Evolutionary conservation across 2,797 vertebrate species (phyloP), one percentile per base, ranked within the genome.

Genomic region (Furcifer pardalis): DNA sequence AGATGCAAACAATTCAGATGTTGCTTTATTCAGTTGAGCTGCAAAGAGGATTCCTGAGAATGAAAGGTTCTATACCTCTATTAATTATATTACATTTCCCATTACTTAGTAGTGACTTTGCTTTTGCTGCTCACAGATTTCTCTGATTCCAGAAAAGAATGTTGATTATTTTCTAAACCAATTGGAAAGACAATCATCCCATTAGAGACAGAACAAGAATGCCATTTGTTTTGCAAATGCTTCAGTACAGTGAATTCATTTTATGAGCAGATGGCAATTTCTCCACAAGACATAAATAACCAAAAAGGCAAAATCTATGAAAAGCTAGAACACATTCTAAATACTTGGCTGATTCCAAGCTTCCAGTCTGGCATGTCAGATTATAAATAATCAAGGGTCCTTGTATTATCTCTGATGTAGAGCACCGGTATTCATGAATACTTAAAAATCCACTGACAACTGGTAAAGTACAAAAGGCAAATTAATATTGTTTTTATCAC

Each of bases 301-400:
- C 49, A 89, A 91, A 91, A 87, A 13, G 42, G 40, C 69, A 85
- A 91, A 91, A 80, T 56, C 87, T 82, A 89, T 91, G 78, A 90
- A 90, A 79, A 88, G 44, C 40, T 75, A 78, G 80, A 91, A 91
- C 40, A 86, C 86, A 90, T 90, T 88, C 84, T 87, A 89, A 92
- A 87, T 62, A 83, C 83, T 92, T 86, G 37, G 65, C 86, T 92
- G 85, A 83, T 89, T 93, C 87, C 81, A 77, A 91, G 89, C 69
- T 84, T 91, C 76, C 83, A 90, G 32, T 90, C 82, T 92, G 90
- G 90, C 4, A 1, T 90, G 82, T 86, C 49, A 84, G 82, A 79
- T 91, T 91, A 93, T 93, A 95, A 94, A 94, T 94, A 91, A 93
- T 94, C 76, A 0, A 94, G 84, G 84, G 65, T 79, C 71, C 81